phyloP scores from a whole-genome alignment of 2,113 vertebrate genomes.

The Macrotis lagotis region DNA sequence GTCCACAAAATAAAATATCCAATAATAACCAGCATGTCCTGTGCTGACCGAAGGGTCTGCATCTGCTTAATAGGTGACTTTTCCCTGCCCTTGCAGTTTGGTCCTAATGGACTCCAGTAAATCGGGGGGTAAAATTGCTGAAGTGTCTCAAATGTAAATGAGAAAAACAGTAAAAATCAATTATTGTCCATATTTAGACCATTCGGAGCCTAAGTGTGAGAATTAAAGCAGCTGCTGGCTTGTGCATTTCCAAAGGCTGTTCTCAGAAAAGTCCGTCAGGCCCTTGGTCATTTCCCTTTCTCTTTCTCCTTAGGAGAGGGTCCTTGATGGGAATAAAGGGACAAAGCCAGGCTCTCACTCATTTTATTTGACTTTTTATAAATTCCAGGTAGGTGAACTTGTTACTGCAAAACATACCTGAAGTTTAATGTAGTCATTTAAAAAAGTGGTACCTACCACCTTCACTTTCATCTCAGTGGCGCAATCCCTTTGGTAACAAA shows the following conservation, averaged over 20 bases:
- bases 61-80: constrained; percentile 40
- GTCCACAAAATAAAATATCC: neutral
- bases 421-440: neutral
- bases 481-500: neutral
- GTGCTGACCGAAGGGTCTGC: neutral
- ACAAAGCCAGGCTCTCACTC: neutral
- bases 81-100: constrained; percentile 43
- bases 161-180: constrained; percentile 52
- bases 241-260: neutral
- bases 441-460: neutral
- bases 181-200: constrained; percentile 56
- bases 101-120: constrained; percentile 49
- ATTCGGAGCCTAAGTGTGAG: constrained; percentile 17
- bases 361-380: neutral
- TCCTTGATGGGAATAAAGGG: neutral
- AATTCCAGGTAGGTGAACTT: neutral
- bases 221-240: neutral
- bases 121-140: constrained; percentile 44
- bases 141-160: constrained; percentile 60
- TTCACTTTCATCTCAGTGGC: neutral
- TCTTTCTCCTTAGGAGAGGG: neutral
- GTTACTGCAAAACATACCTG: neutral
- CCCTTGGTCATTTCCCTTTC: neutral
- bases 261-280: neutral
- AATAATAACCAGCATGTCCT: neutral